Percentiles rank a stretch among this genome's conserved stretches.
phyloP scores from a whole-genome alignment of 2,888 invertebrate species.

The Autographa gamma region DNA sequence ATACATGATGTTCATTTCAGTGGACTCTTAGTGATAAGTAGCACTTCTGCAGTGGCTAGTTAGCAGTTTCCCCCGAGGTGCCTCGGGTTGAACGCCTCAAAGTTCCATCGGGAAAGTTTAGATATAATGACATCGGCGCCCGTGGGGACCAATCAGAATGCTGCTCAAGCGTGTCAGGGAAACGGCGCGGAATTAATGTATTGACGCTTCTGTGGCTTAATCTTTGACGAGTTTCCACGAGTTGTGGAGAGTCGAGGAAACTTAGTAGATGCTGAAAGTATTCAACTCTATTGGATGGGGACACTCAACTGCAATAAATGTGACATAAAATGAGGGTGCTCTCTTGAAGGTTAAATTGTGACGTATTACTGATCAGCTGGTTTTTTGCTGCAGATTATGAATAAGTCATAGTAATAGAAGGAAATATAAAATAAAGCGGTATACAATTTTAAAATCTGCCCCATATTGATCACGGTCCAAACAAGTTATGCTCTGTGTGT shows the following conservation, averaged over 20 bases:
- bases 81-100: constrained; percentile 36
- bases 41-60: constrained; percentile 31
- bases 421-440: too few relatives aligned
- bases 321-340: background rate
- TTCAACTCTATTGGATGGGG: constrained; percentile 10
- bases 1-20: too few relatives aligned
- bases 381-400: too few relatives aligned
- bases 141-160: constrained; percentile 46
- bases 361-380: background rate
- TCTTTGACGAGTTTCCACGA: constrained; percentile 49
- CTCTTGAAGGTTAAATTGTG: background rate
- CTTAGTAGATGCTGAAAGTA: constrained; percentile 1
- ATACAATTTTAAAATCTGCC: too few relatives aligned
- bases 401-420: too few relatives aligned
- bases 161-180: constrained; percentile 41
- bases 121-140: constrained; percentile 52
- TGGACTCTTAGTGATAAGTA: background rate
- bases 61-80: background rate
- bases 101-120: constrained; percentile 49
- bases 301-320: background rate
- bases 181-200: constrained; percentile 49
- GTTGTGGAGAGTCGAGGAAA: constrained; percentile 2
- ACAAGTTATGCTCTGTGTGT: too few relatives aligned
- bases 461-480: too few relatives aligned
- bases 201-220: constrained; percentile 45